Base-by-base conservation (phyloP, 2,113 vertebrate species). In the Hemichromis elongatus region DNA sequence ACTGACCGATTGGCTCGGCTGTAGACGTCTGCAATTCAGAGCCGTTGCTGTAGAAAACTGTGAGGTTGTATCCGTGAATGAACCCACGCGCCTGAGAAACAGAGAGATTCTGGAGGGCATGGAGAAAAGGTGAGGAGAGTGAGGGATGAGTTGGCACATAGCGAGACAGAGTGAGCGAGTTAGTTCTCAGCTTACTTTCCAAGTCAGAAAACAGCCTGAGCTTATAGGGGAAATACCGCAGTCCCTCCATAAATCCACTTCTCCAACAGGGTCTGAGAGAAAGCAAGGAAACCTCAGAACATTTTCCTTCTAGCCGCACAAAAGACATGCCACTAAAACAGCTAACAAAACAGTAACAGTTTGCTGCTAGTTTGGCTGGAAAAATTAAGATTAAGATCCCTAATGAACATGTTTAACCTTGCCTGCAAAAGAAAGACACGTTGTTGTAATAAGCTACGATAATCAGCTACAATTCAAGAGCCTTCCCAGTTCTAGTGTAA, bases 171-270 rank as follows among this genome's bases (percentile, higher is more conserved):
- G 2, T 54, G 1, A 26, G 14, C 4, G 8, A 28, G 24, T 35
- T 61, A 75, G 33, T 42, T 18, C 9, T 81, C 26, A n/a, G 11
- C 52, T 6, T 92, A 97, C 96, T 95, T 96, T 97, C 96, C 96
- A 96, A 3, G 82, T 89, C 33, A 96, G 26, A 78, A 79, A 66
- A 83, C 96, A 96, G 30, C 87, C 52, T n/a, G 19, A 35, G 7
- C 11, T 86, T n/a, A 19, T 6, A 6, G 77, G 59, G 33, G 40
- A 56, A n/a, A 56, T 42, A 10, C 79, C 85, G 79, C 96, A 96
- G 79, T 95, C 94, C 40, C 18, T 85, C 96, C 96, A 97, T 53
- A 96, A 35, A 70, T 96, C 93, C 75, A 96, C 70, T 42, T 86
- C 21, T 82, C 95, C 96, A 6, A 87, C 75, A 19, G 96, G 96